These are phyloP conservation scores for Lasioglossum zephyrum DNA, from an alignment of 2,888 invertebrate genomes.

Conservation along the genomic window DNA sequence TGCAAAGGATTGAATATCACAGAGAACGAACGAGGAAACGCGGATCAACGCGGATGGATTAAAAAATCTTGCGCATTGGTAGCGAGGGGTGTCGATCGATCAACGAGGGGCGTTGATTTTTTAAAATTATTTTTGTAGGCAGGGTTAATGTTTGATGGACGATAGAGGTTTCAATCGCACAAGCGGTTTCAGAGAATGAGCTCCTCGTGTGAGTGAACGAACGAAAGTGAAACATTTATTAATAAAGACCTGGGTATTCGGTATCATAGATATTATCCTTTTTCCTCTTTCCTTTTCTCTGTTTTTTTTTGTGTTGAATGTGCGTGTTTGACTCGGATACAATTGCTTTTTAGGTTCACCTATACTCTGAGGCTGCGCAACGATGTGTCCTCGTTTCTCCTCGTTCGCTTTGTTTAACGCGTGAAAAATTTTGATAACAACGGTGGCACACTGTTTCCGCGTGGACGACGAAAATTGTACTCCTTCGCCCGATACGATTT, in stretches of 20 bases:
- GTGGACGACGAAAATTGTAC: conserved; percentile 67
- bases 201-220: conserved; percentile 62
- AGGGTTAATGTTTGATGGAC: neutral
- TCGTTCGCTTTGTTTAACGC: conserved; percentile 41
- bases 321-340: conserved; percentile 79
- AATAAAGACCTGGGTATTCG: conserved; percentile 59
- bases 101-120: neutral
- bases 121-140: neutral
- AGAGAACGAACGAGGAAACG: conserved; percentile 26
- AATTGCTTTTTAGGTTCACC: conserved; percentile 66
- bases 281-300: neutral
- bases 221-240: conserved; percentile 66
- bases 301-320: conserved; percentile 69
- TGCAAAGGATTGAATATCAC: conserved; percentile 3
- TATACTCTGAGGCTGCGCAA: conserved; percentile 65
- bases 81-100: conserved; percentile 39
- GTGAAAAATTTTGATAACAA: conserved; percentile 74
- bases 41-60: neutral
- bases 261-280: conserved; percentile 52
- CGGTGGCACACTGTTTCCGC: conserved; percentile 60
- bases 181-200: conserved; percentile 41
- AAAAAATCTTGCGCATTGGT: conserved; percentile 18
- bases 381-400: conserved; percentile 46
- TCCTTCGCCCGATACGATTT: conserved; percentile 55
- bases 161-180: conserved; percentile 22